phyloP scores from a whole-genome alignment of 2,797 vertebrate genomes.

The Clarias platycephalus region DNA sequence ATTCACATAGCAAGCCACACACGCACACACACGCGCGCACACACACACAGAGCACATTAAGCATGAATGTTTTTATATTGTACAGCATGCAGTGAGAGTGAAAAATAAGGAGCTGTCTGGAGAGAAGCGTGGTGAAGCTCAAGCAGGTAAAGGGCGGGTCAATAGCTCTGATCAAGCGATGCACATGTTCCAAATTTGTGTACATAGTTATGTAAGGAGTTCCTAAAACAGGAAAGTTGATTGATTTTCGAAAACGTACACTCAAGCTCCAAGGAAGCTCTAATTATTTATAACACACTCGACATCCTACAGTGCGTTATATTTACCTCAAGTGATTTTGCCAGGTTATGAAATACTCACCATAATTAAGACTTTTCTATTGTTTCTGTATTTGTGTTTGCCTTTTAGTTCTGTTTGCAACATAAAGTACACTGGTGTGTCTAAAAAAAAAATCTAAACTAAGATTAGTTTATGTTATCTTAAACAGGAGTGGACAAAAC shows the following conservation, averaged over 20 bases:
- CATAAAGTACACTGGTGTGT: neutral
- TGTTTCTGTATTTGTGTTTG: neutral
- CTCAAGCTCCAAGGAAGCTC: neutral
- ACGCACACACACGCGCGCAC: conserved; percentile 23
- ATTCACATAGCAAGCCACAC: conserved; percentile 12
- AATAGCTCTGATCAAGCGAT: neutral
- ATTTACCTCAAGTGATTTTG: neutral
- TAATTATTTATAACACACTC: neutral
- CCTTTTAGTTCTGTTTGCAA: neutral
- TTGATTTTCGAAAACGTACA: neutral
- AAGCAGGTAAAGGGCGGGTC: neutral
- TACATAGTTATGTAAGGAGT: neutral
- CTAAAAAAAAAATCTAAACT: neutral
- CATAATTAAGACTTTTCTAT: neutral
- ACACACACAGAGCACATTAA: conserved; percentile 38
- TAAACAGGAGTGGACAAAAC: conserved; percentile 15
- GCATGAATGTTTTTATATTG: conserved; percentile 34
- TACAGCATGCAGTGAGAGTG: conserved; percentile 56
- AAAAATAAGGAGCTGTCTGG: conserved; percentile 46
- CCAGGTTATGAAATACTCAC: neutral
- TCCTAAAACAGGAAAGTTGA: neutral
- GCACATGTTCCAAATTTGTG: neutral
- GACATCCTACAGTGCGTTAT: neutral
- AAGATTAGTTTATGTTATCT: neutral
- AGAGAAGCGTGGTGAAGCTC: conserved; percentile 28